These are phyloP conservation scores for Nebria brevicollis DNA, from an alignment of 2,888 invertebrate species.

Conservation along the genomic window DNA sequence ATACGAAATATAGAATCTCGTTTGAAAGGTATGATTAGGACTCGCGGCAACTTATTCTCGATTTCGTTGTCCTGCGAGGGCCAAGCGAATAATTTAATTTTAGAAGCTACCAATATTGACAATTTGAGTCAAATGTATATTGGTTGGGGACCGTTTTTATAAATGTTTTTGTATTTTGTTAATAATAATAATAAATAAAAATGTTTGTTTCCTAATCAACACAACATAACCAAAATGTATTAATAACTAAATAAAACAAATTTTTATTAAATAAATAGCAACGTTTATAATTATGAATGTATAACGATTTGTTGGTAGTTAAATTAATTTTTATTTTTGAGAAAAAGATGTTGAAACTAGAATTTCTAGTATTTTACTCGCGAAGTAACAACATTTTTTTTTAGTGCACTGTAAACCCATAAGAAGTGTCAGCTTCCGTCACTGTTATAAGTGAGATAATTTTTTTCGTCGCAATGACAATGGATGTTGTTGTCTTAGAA, in stretches of 20 bases:
- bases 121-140: constrained; percentile 96
- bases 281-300: no score
- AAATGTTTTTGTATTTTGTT: constrained; percentile 51
- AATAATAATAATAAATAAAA: background rate
- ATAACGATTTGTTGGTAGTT: no score
- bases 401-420: no score
- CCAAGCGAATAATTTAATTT: constrained; percentile 91
- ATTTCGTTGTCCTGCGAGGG: constrained; percentile 91
- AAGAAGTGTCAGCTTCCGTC: no score
- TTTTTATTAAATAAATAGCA: no score
- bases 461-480: background rate
- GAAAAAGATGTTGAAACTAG: no score
- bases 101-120: constrained; percentile 87
- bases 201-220: no score
- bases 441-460: background rate
- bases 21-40: constrained; percentile 80
- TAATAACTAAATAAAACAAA: no score
- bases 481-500: background rate
- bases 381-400: no score
- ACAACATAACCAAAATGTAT: no score
- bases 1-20: constrained; percentile 86
- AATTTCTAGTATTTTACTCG: no score
- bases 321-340: no score
- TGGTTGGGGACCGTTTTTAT: constrained; percentile 94
- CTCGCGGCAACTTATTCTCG: constrained; percentile 70